A percentile compares a stretch with the other conserved stretches of the same genome.
phyloP scores from a whole-genome alignment of 2,113 vertebrate species.

The Chamaetylas fuelleborni region DNA sequence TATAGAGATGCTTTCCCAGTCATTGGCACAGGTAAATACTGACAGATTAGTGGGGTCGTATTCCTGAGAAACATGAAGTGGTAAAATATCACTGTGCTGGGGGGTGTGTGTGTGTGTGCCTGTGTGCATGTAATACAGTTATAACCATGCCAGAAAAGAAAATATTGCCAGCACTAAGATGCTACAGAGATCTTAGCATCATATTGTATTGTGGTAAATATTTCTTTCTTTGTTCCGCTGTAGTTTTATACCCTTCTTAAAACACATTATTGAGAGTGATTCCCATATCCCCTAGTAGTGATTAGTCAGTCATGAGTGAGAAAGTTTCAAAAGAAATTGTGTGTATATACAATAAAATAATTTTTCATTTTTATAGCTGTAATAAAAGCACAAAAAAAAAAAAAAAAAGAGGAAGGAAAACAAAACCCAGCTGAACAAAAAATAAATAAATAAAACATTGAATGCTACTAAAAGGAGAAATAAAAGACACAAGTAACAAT shows the following conservation, averaged over 20 bases:
- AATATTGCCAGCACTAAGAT: slow-evolving; percentile 1
- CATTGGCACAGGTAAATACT: neutral
- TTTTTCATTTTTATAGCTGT: slow-evolving; percentile 40
- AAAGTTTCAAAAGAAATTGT: slow-evolving; percentile 46
- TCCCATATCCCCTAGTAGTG: slow-evolving; percentile 25
- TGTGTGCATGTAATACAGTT: neutral
- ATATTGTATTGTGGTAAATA: neutral
- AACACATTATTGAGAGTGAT: slow-evolving; percentile 26
- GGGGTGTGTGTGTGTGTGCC: neutral
- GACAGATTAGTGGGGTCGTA: neutral
- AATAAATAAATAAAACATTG: neutral
- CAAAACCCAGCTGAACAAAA: neutral
- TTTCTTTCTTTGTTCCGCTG: neutral
- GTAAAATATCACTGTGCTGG: neutral
- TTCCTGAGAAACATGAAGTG: neutral
- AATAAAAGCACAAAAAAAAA: neutral
- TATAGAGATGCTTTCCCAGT: neutral
- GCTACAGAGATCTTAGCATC: neutral
- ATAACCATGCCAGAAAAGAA: neutral
- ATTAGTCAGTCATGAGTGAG: slow-evolving; percentile 49
- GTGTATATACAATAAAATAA: slow-evolving; percentile 5
- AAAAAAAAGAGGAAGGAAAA: neutral
- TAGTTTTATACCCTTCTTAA: slow-evolving; percentile 48
- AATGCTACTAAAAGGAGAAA: slow-evolving; percentile 36
- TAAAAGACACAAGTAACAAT: slow-evolving; percentile 22